Percentiles rank a stretch among this genome's conserved stretches.
phyloP scores from a whole-genome alignment of 2,888 invertebrate species.

The Achlya flavicornis region DNA sequence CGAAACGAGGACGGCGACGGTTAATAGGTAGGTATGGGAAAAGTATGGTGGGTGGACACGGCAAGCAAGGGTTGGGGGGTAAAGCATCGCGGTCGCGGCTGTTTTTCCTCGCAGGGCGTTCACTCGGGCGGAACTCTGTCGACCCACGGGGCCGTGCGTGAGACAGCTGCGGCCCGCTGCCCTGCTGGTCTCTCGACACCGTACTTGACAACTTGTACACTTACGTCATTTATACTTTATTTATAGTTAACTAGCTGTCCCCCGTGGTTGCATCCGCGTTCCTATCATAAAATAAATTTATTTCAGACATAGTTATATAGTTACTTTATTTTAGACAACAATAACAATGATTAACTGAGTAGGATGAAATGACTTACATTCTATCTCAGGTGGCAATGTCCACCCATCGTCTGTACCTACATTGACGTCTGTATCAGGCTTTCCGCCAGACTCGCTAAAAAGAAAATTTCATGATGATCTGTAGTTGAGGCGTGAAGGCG shows the following conservation, averaged over 20 bases:
- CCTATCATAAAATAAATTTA: too few species aligned
- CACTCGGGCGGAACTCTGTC: conserved; percentile 47
- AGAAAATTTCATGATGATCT: too few species aligned
- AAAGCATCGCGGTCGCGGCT: conserved; percentile 19
- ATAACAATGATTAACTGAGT: too few species aligned
- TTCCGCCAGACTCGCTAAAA: too few species aligned
- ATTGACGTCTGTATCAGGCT: too few species aligned
- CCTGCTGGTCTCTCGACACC: conserved; percentile 34
- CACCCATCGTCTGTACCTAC: too few species aligned
- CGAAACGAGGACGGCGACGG: conserved; percentile 25
- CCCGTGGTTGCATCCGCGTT: too few species aligned
- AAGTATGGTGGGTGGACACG: conserved; percentile 44
- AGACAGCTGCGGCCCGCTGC: conserved; percentile 50
- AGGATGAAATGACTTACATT: too few species aligned
- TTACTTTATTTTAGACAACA: too few species aligned
- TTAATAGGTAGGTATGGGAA: conserved; percentile 30
- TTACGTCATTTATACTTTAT: conserved; percentile 44
- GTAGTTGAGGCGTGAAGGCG: too few species aligned
- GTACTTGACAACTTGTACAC: conserved; percentile 42
- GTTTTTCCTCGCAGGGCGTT: conserved; percentile 44
- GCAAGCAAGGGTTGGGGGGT: conserved; percentile 35
- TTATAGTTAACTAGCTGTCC: conserved; percentile 20
- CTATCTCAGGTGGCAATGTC: too few species aligned
- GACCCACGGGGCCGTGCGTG: conserved; percentile 51
- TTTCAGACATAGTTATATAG: too few species aligned